These are phyloP conservation scores for Mungos mungo DNA, from an alignment of 2,113 vertebrate genomes.

Conservation along the genomic window DNA sequence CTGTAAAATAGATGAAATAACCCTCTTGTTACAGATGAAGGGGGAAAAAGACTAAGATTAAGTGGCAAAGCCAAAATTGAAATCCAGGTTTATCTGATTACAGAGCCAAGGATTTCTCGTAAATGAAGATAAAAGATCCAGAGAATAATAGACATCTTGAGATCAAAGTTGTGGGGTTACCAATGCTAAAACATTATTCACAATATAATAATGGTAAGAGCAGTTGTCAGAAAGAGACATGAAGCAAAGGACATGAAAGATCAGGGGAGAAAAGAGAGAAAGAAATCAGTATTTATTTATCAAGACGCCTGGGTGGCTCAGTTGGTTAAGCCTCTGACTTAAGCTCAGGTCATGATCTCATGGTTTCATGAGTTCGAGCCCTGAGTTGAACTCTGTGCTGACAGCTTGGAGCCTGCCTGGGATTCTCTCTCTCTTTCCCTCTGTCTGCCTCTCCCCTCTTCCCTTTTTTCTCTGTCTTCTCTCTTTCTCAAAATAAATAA, in stretches of 20 bases:
- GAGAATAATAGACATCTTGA: not conserved
- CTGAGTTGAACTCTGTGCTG: too few species aligned
- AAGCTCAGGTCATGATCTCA: too few species aligned
- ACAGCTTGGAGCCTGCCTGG: too few species aligned
- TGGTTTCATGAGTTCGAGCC: too few species aligned
- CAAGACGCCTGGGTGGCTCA: not conserved
- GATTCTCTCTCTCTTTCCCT: too few species aligned
- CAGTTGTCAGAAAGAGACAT: not conserved
- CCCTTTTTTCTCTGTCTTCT: too few species aligned
- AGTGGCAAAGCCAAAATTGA: not conserved
- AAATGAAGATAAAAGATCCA: not conserved
- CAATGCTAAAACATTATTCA: not conserved
- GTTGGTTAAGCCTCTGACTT: too few species aligned
- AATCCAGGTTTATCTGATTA: not conserved
- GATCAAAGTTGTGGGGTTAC: not conserved
- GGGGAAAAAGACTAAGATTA: not conserved
- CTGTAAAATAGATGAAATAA: not conserved
- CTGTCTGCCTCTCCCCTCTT: too few species aligned
- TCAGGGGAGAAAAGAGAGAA: not conserved
- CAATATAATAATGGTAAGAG: not conserved
- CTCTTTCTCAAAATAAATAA: too few species aligned
- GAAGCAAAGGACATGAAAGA: not conserved
- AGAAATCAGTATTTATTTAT: not conserved
- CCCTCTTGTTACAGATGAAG: not conserved
- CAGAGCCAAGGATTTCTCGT: not conserved